Evolutionary conservation across 2,797 vertebrate species (phyloP).

Genomic region (Sorex maritimensis): DNA sequence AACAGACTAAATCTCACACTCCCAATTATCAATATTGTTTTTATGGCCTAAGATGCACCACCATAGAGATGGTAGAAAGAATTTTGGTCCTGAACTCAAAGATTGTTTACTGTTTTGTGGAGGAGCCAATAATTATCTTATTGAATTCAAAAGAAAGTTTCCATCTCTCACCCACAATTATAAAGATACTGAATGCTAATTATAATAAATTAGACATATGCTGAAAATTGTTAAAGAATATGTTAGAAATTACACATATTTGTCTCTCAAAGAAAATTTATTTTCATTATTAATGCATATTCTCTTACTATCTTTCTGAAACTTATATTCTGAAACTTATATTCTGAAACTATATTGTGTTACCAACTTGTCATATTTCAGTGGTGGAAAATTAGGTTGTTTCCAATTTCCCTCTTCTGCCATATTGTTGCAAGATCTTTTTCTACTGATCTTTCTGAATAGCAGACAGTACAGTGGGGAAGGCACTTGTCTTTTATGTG

Average conservation of each 20-base stretch:
- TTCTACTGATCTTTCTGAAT: neutral
- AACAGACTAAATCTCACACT: slow-evolving; percentile 23
- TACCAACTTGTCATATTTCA: slow-evolving; percentile 14
- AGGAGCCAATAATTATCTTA: neutral
- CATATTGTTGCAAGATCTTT: neutral
- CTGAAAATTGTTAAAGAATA: slow-evolving; percentile 37
- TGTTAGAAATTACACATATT: neutral
- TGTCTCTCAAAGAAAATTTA: neutral
- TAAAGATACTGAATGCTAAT: neutral
- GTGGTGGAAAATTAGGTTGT: neutral
- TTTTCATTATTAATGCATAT: neutral
- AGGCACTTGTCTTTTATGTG: no score
- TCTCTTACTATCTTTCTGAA: neutral
- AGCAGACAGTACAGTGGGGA: no score
- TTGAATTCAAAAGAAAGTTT: slow-evolving; percentile 8
- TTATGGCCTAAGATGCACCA: neutral
- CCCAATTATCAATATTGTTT: neutral
- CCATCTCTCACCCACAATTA: neutral
- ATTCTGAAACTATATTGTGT: neutral
- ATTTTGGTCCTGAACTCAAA: neutral
- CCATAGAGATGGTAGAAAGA: neutral
- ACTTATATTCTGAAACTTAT: neutral
- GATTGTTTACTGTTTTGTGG: neutral
- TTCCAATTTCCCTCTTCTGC: neutral
- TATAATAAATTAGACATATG: neutral